Percentiles rank a stretch among this genome's conserved stretches.
Evolutionary conservation across 92 coral and sea anemone species (phyloP).

Genomic region (Diadumene lineata): DNA sequence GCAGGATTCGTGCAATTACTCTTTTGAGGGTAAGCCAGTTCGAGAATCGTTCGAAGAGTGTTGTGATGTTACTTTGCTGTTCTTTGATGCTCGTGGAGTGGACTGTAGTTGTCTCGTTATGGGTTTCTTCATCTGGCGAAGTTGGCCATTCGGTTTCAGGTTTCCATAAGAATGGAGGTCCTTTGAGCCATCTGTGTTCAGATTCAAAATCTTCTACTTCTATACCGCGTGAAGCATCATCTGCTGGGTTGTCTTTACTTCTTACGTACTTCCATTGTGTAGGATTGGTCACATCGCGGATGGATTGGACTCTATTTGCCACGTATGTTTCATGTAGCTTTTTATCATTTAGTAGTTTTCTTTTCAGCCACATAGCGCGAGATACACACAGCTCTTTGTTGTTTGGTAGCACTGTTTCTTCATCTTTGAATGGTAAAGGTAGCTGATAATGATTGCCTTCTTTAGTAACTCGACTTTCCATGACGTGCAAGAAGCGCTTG

Average conservation of each 20-base stretch:
- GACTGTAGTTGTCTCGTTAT: neutral
- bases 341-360: constrained; percentile 52
- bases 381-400: constrained; percentile 23
- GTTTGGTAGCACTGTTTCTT: neutral
- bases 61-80: neutral
- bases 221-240: constrained; percentile 54
- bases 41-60: neutral
- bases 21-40: neutral
- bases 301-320: constrained; percentile 63
- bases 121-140: neutral
- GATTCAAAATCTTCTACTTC: constrained; percentile 29
- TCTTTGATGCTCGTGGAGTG: neutral
- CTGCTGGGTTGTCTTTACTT: constrained; percentile 63
- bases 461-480: constrained; percentile 19
- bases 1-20: neutral
- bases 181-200: constrained; percentile 41
- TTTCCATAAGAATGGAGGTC: constrained; percentile 47
- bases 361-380: constrained; percentile 38
- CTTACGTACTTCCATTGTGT: constrained; percentile 49
- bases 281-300: constrained; percentile 41
- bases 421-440: constrained; percentile 25
- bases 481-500: constrained; percentile 30
- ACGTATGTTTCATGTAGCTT: constrained; percentile 58
- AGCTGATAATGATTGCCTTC: constrained; percentile 36
- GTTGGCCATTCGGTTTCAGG: constrained; percentile 14